These are phyloP conservation scores for Amazona guildingii DNA, from an alignment of 2,113 vertebrate species.

Conservation along the genomic window DNA sequence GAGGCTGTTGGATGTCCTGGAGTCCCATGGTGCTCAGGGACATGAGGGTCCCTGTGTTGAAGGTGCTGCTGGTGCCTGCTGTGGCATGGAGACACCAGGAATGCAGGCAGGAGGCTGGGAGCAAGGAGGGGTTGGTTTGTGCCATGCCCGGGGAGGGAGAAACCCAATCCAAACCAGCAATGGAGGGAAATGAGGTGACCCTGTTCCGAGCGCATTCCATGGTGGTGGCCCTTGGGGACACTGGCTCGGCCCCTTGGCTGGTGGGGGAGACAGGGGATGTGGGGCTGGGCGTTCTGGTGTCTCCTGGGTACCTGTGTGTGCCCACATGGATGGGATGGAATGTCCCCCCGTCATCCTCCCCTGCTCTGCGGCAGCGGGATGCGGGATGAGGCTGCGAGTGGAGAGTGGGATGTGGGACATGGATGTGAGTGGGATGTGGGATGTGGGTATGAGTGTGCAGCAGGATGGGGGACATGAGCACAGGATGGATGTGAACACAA, in stretches of 20 bases:
- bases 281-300: background rate
- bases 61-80: background rate
- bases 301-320: background rate
- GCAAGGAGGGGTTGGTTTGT: background rate
- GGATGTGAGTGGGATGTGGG: background rate
- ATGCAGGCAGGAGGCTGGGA: background rate
- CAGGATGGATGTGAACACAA: background rate
- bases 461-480: accelerated
- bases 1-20: background rate
- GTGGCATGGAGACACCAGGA: background rate
- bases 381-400: background rate
- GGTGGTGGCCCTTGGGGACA: background rate
- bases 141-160: background rate
- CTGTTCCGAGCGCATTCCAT: accelerated
- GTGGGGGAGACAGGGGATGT: background rate
- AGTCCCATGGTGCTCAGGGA: accelerated
- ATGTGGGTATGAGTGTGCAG: background rate
- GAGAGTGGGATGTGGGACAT: background rate
- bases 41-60: accelerated
- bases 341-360: background rate
- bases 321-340: accelerated
- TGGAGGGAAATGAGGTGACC: background rate
- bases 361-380: background rate
- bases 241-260: accelerated
- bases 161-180: background rate